Percentiles rank a stretch among this genome's conserved stretches.
These are phyloP conservation scores for Falco cherrug DNA, from an alignment of 2,797 vertebrate genomes.

Conservation along the genomic window DNA sequence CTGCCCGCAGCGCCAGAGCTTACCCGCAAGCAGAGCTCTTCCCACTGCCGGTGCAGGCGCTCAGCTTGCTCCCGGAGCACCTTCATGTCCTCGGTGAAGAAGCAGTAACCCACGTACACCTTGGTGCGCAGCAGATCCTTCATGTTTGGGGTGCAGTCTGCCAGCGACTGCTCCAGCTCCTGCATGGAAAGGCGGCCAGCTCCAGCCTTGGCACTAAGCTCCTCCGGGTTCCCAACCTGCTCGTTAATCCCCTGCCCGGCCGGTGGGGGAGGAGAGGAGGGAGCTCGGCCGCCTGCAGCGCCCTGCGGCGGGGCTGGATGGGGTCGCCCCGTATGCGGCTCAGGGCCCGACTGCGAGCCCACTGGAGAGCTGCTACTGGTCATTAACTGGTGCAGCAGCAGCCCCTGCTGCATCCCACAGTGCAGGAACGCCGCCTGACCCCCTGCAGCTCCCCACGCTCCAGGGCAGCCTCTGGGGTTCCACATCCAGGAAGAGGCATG, in stretches of 20 bases:
- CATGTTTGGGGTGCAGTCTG: constrained; percentile 85
- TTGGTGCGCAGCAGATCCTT: constrained; percentile 85
- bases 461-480: not conserved
- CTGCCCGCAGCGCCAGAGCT: not conserved
- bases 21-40: constrained; percentile 91
- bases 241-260: constrained; percentile 82
- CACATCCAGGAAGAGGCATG: not conserved
- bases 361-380: not conserved
- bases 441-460: not conserved
- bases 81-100: constrained; percentile 84
- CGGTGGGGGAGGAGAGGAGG: constrained; percentile 76
- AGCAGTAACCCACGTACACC: constrained; percentile 83
- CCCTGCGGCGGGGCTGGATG: not conserved
- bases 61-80: constrained; percentile 88
- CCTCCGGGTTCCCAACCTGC: constrained; percentile 77
- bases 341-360: not conserved
- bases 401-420: not conserved
- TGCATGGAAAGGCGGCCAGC: constrained; percentile 84
- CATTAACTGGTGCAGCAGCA: not conserved
- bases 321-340: fast-evolving
- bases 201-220: constrained; percentile 63
- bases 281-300: not conserved
- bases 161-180: constrained; percentile 88
- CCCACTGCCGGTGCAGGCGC: constrained; percentile 90
- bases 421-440: fast-evolving